Conservation (phyloP, 2,113 vertebrate genomes). For the Nothobranchius kuhntae region DNA sequence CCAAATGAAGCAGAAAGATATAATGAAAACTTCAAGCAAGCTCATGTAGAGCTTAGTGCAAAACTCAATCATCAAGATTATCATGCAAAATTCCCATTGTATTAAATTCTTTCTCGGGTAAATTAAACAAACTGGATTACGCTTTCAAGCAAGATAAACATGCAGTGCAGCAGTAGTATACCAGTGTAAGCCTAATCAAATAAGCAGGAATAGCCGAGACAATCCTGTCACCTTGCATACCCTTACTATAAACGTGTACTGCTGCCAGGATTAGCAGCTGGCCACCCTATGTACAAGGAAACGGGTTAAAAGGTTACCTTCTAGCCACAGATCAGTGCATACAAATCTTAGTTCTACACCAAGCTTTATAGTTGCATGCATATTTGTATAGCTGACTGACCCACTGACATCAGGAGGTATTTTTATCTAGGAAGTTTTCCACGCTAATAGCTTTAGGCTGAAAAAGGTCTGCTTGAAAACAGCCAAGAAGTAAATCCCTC, state of each 20-base stretch:
- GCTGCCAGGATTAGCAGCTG: slow-evolving; percentile 28
- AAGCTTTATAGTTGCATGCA: not conserved
- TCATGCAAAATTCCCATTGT: slow-evolving; percentile 3
- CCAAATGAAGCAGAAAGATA: slow-evolving; percentile 39
- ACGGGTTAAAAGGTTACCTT: slow-evolving; percentile 18
- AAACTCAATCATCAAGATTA: slow-evolving; percentile 11
- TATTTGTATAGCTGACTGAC: not conserved
- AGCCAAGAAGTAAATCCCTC: not conserved
- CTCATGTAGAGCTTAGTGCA: not conserved
- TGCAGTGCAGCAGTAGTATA: slow-evolving; percentile 14
- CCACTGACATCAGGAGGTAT: slow-evolving; percentile 3
- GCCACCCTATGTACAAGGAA: slow-evolving; percentile 8
- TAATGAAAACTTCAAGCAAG: slow-evolving; percentile 7
- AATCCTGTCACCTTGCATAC: slow-evolving; percentile 34
- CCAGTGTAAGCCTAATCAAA: slow-evolving; percentile 51
- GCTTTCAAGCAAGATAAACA: slow-evolving; percentile 19
- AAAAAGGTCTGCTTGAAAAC: not conserved
- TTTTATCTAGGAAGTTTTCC: not conserved
- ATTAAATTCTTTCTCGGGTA: slow-evolving; percentile 24
- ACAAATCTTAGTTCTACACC: not conserved
- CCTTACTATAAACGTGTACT: slow-evolving; percentile 20
- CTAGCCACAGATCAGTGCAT: not conserved
- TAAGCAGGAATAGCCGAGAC: slow-evolving; percentile 48
- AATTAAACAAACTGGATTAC: slow-evolving; percentile 33
- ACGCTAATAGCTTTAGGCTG: not conserved